Conservation (phyloP, 2,888 invertebrate species). For the Deilephila elpenor region DNA sequence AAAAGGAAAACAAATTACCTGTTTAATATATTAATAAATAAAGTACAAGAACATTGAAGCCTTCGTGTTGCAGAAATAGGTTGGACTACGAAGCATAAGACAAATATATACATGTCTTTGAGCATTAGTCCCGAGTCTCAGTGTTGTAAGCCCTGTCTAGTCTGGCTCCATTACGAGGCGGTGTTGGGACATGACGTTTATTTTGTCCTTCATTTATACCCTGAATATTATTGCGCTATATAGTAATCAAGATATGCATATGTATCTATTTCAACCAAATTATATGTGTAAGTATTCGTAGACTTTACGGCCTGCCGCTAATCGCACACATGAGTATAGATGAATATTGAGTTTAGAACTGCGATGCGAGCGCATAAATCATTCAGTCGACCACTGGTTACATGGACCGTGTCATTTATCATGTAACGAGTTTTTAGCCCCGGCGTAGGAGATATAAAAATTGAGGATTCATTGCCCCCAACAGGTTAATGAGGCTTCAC, state of each 20-base stretch:
- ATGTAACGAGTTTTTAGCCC: background rate
- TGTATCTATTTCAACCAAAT: too few relatives aligned
- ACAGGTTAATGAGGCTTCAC: background rate
- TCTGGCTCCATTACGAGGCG: constrained; percentile 5
- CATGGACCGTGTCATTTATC: background rate
- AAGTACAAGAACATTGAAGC: background rate
- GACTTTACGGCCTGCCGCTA: background rate
- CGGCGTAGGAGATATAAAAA: background rate
- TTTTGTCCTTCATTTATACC: background rate
- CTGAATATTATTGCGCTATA: background rate
- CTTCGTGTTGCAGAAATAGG: constrained; percentile 2
- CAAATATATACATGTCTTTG: constrained; percentile 9
- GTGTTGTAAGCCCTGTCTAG: constrained; percentile 11
- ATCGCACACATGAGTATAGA: background rate
- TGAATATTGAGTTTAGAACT: background rate
- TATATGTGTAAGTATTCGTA: background rate
- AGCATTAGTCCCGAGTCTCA: constrained; percentile 22
- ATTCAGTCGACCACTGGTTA: background rate
- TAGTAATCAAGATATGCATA: background rate
- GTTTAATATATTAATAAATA: background rate
- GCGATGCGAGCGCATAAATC: background rate
- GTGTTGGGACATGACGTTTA: background rate
- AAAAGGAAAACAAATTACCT: background rate
- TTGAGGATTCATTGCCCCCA: background rate
- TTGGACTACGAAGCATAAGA: constrained; percentile 1